A percentile compares a stretch with the other conserved stretches of the same genome.
Evolutionary conservation across 2,113 vertebrate genomes (phyloP).

Genomic region (Scomber japonicus): DNA sequence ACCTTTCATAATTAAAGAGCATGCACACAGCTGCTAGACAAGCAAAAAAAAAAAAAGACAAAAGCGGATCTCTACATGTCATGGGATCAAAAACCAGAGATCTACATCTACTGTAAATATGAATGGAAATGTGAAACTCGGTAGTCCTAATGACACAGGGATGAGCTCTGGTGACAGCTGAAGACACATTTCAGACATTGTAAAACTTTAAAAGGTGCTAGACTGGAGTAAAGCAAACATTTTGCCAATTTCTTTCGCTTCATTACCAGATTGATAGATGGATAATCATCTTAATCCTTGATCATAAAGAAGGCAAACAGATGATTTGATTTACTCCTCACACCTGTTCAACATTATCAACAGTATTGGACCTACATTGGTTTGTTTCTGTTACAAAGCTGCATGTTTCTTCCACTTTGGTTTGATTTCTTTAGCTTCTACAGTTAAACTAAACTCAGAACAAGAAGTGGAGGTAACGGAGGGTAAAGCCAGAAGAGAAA

Average conservation of each 20-base stretch:
- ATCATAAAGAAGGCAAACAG: constrained; percentile 2
- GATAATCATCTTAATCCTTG: background rate
- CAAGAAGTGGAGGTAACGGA: constrained; percentile 17
- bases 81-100: constrained; percentile 25
- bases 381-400: constrained; percentile 86
- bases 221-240: constrained; percentile 78
- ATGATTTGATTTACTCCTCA: constrained; percentile 76
- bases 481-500: constrained; percentile 60
- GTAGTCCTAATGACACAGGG: constrained; percentile 12
- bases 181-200: constrained; percentile 83
- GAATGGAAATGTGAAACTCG: constrained; percentile 24
- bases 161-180: constrained; percentile 75
- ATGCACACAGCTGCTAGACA: constrained; percentile 54
- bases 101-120: constrained; percentile 1
- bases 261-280: background rate
- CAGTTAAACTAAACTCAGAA: constrained; percentile 4
- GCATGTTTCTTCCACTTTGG: constrained; percentile 69
- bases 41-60: constrained; percentile 4
- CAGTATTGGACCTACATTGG: constrained; percentile 32
- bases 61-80: constrained; percentile 32
- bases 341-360: constrained; percentile 54
- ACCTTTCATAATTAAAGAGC: constrained; percentile 24
- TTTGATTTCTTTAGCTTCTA: constrained; percentile 23
- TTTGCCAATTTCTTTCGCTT: constrained; percentile 32
- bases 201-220: constrained; percentile 43